Percentiles rank a stretch among this genome's conserved stretches.
These are phyloP conservation scores for Strigamia maritima DNA, from an alignment of 2,888 invertebrate species.

Conservation along the genomic window DNA sequence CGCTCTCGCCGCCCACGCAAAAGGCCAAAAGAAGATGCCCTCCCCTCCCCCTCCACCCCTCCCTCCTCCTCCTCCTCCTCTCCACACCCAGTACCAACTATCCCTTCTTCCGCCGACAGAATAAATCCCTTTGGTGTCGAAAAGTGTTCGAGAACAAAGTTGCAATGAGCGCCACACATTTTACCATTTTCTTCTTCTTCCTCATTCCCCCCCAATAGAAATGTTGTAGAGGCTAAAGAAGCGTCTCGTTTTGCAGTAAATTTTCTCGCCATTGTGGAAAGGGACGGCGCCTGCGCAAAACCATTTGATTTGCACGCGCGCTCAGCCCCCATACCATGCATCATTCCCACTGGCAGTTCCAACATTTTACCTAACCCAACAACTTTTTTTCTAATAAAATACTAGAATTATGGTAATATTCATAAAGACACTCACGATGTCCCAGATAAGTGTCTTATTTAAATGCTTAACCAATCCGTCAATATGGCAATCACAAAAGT, in stretches of 20 bases:
- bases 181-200: not conserved
- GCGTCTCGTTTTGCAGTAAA: constrained; percentile 19
- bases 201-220: not conserved
- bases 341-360: not conserved
- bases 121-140: constrained; percentile 8
- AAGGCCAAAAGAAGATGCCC: not conserved
- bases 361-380: not conserved
- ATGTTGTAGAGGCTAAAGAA: constrained; percentile 11
- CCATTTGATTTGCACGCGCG: constrained; percentile 1
- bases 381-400: not conserved
- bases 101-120: not conserved
- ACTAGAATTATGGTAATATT: not conserved
- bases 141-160: constrained; percentile 14
- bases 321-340: not conserved
- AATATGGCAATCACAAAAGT: no score
- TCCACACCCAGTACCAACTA: not conserved
- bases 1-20: not conserved
- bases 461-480: no score
- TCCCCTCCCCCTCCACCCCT: not conserved
- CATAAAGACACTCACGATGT: no score
- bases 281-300: not conserved
- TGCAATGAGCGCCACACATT: not conserved
- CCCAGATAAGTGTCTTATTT: no score
- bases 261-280: constrained; percentile 1
- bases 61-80: not conserved